Percentiles rank a stretch among this genome's conserved stretches.
Conservation (phyloP, 2,797 vertebrate species). For the Sparidentex hasta region DNA sequence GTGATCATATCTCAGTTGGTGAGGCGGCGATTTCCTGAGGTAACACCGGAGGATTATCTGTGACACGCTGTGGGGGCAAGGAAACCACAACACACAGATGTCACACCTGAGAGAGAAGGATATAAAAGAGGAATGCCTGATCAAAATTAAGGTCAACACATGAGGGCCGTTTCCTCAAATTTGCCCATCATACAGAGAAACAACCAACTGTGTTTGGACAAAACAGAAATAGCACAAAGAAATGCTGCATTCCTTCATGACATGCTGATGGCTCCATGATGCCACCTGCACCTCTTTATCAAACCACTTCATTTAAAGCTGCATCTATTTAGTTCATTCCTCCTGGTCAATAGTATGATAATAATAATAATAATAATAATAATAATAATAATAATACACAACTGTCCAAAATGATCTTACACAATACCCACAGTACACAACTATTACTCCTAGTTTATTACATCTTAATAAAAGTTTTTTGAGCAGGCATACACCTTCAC, state of each 20-base stretch:
- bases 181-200: not conserved
- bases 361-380: too few relatives aligned
- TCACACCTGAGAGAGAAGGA: slow-evolving; percentile 53
- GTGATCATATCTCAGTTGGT: slow-evolving; percentile 66
- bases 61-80: slow-evolving; percentile 38
- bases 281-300: not conserved
- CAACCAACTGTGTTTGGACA: not conserved
- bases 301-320: not conserved
- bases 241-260: not conserved
- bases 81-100: slow-evolving; percentile 54
- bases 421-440: too few relatives aligned
- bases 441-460: too few relatives aligned
- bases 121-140: too few relatives aligned
- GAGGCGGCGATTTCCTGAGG: slow-evolving; percentile 49
- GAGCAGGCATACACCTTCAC: not conserved
- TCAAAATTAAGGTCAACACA: not conserved
- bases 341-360: not conserved
- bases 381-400: too few relatives aligned
- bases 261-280: not conserved
- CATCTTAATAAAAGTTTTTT: too few relatives aligned
- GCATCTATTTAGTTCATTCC: not conserved
- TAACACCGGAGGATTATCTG: slow-evolving; percentile 32
- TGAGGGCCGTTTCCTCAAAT: not conserved
- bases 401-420: too few relatives aligned
- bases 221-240: not conserved